Evolutionary conservation across 2,888 invertebrate species (phyloP), one percentile per base, ranked within the genome.

Genomic region (Caenorhabditis sp.): DNA sequence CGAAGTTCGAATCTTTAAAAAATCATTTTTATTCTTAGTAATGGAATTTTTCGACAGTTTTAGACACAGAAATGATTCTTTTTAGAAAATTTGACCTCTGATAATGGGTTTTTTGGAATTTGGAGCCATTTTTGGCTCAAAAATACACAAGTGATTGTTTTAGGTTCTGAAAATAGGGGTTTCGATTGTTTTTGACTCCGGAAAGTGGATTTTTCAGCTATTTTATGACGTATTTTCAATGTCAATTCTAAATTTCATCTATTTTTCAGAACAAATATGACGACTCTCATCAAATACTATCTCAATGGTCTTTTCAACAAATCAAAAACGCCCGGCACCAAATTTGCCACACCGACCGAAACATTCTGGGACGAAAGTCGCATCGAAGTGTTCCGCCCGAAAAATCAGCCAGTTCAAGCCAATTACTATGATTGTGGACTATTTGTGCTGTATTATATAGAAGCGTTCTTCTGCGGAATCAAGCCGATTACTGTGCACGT

Each of bases 351-450:
- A 0, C 12, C 7, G 14, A 27, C 54, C 1, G 7, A 10, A 38
- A 50, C 58, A 5, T 10, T 23, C 8, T 74, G 25, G 31, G 74
- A 69, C 21, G 14, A 36, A 31, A 27, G 43, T 0, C 52, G 74
- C 7, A 59, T 77, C 0, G 56, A 27, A 1, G 31, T 61, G 0
- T 36, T 67, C 3, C 56, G 64, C 2, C 81, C 81, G 1, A 62
- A 59, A n/a, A 67, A 71, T 52, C 21, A 70, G 77, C 97, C 97
- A n/a, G 95, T 97, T 88, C 99, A 99, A 90, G 93, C 93, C 80
- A 99, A 99, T 90, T 95, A 93, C 88, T 94, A 93, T 52, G 99
- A 99, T 89, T 99, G 99, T 89, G 99, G 99, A 0, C 90, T 97
- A 17, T 99, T 93, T 89, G 91, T 97, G 70, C 90, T 99, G 64